These are phyloP conservation scores for Drosophila sulfurigaster DNA, from an alignment of 1,140 invertebrate genomes.

Conservation along the genomic window DNA sequence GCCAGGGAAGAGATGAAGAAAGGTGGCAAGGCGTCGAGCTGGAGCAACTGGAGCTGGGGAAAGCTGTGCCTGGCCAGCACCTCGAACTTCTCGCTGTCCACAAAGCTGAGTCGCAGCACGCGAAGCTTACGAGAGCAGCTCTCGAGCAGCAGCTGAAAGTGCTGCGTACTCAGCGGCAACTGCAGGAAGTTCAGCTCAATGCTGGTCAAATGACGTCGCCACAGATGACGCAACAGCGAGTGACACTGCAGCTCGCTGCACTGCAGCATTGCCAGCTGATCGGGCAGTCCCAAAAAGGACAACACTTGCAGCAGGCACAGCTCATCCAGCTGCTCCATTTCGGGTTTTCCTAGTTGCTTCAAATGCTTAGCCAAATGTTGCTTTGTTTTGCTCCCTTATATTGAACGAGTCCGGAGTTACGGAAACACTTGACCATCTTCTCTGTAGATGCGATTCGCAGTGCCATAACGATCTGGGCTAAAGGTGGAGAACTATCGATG, in stretches of 20 bases:
- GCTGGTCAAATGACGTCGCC: conserved; percentile 45
- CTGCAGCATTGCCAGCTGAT: conserved; percentile 65
- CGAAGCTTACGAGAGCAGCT: conserved; percentile 15
- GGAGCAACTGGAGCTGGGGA: conserved; percentile 59
- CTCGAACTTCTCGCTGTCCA: conserved; percentile 52
- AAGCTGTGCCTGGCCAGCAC: conserved; percentile 38
- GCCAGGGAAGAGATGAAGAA: conserved; percentile 44
- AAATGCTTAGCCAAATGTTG: conserved; percentile 28
- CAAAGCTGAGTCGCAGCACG: conserved; percentile 37
- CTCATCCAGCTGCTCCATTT: conserved; percentile 66
- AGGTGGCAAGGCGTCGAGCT: conserved; percentile 64
- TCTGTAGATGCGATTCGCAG: no score
- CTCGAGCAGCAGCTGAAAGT: conserved; percentile 51
- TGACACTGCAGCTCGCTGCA: conserved; percentile 39
- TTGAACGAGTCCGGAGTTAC: no score
- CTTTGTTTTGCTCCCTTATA: conserved; percentile 29
- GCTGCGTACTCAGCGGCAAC: conserved; percentile 24
- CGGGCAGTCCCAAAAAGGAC: conserved; percentile 40
- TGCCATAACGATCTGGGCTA: no score
- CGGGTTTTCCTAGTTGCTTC: neutral
- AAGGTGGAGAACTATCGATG: no score
- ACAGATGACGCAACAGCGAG: conserved; percentile 59
- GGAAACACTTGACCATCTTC: no score
- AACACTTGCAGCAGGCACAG: conserved; percentile 61
- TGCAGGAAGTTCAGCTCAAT: conserved; percentile 62